phyloP scores from a whole-genome alignment of 2,888 invertebrate species.

The Cheilosia variabilis region DNA sequence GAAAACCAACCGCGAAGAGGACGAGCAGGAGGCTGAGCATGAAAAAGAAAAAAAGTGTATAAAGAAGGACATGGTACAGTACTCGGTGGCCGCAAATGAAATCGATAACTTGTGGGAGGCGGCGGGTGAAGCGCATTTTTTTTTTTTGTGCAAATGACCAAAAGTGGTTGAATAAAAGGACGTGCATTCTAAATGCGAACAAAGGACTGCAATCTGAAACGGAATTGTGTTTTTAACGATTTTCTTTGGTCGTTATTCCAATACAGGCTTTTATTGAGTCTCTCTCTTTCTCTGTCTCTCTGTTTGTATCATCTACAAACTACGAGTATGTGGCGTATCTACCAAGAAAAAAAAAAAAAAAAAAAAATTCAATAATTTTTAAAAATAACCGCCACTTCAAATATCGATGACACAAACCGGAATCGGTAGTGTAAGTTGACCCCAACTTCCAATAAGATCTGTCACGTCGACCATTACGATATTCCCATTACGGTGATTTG shows the following conservation, averaged over 20 bases:
- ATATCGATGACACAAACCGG: too few relatives aligned
- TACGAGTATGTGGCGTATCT: too few relatives aligned
- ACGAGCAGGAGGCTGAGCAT: not conserved
- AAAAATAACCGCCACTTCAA: too few relatives aligned
- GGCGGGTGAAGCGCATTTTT: not conserved
- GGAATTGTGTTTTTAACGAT: constrained; percentile 54
- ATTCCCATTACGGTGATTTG: too few relatives aligned
- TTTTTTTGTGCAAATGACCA: constrained; percentile 23
- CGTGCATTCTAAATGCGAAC: constrained; percentile 51
- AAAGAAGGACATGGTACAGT: not conserved
- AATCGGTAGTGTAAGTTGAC: too few relatives aligned
- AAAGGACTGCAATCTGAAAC: constrained; percentile 62
- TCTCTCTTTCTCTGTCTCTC: not conserved
- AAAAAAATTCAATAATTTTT: too few relatives aligned
- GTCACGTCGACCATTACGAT: too few relatives aligned
- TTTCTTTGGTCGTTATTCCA: constrained; percentile 10
- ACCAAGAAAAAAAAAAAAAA: too few relatives aligned
- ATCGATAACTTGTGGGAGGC: constrained; percentile 44
- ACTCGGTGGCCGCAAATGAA: constrained; percentile 19
- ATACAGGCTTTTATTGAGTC: constrained; percentile 40
- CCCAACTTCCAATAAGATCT: too few relatives aligned
- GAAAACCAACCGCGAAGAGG: not conserved
- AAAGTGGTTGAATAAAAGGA: constrained; percentile 58
- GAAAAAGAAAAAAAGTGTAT: not conserved
- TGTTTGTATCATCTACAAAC: not conserved